Percentiles rank a stretch among this genome's conserved stretches.
phyloP scores from a whole-genome alignment of 1,140 invertebrate species.

The Semibalanus balanoides region DNA sequence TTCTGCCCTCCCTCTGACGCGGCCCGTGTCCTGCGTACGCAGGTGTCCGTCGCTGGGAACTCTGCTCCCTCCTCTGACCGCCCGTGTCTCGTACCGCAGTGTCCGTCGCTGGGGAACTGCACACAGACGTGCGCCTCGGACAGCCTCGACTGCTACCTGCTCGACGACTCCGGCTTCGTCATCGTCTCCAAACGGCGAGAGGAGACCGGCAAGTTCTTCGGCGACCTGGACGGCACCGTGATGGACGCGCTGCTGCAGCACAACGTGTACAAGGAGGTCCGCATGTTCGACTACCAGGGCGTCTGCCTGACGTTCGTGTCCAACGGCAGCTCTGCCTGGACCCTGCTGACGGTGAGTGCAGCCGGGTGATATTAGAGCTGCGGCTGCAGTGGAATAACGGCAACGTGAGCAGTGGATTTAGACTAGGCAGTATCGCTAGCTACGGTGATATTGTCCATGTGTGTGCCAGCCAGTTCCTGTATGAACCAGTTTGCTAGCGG shows the following conservation, averaged over 20 bases:
- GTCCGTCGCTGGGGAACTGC: conserved; percentile 36
- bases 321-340: conserved; percentile 27
- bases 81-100: neutral
- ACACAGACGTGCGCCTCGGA: conserved; percentile 70
- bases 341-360: conserved; percentile 28
- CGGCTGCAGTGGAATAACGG: too few species aligned
- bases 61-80: too few species aligned
- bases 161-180: conserved; percentile 88
- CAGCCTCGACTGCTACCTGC: conserved; percentile 74
- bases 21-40: too few species aligned
- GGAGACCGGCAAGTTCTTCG: conserved; percentile 77
- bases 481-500: too few species aligned
- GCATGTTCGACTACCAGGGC: conserved; percentile 76
- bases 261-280: conserved; percentile 70
- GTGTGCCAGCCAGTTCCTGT: too few species aligned
- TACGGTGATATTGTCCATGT: too few species aligned
- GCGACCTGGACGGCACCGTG: conserved; percentile 84
- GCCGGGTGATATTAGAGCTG: too few species aligned
- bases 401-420: too few species aligned
- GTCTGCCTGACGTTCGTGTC: conserved; percentile 53
- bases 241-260: conserved; percentile 85
- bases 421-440: too few species aligned
- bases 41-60: too few species aligned
- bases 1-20: too few species aligned
- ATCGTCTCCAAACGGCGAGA: conserved; percentile 69